Evolutionary conservation across 2,888 invertebrate species (phyloP), one percentile per base, ranked within the genome.

Genomic region (Eristalinus sepulchralis): DNA sequence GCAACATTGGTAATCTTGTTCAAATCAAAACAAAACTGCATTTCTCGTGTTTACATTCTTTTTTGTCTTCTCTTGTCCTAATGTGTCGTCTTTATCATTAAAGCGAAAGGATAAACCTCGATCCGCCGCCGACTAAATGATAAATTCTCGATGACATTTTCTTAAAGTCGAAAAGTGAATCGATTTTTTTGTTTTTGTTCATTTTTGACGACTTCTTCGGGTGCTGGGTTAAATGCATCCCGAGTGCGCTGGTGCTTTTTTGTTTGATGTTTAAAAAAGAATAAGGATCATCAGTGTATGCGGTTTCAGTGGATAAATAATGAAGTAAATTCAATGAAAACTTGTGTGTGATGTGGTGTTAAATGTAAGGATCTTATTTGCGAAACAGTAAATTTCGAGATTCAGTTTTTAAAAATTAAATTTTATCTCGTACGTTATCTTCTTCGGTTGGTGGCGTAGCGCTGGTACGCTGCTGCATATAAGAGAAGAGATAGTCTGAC

Each of bases 1-100:
- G 83, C 79, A 79, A 87, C 78, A 79, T 86, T 39, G 70, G 75
- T 83, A 83, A 79, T 83, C 79, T 75, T 57, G 55, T 83, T 39
- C 62, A 86, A 86, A 86, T 86, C 86, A 86, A 83, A 86, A 86
- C 86, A 86, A 86, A 83, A 81, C 82, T 73, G 86, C 82, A 83
- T 83, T 83, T 82, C 71, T 78, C 73, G 84, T 84, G 85, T 86
- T 86, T 86, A 86, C 86, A 67, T 86, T 86, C 47, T 47, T 47
- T 17, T 82, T 75, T 39, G 31, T 36, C 34, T 20, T 20, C 24
- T 27, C 13, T 31, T 60, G n/a, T 31, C 11, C 33, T 27, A 22
- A 57, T 22, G 22, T 11, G 10, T 13, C 34, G 39, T 47, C 5
- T n/a, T 5, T 1, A 47, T 9, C 0, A 17, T 17, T 17, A n/a